Evolutionary conservation across 2,888 invertebrate genomes (phyloP), one percentile per base, ranked within the genome.

Genomic region (Cosmorhoe ocellata): DNA sequence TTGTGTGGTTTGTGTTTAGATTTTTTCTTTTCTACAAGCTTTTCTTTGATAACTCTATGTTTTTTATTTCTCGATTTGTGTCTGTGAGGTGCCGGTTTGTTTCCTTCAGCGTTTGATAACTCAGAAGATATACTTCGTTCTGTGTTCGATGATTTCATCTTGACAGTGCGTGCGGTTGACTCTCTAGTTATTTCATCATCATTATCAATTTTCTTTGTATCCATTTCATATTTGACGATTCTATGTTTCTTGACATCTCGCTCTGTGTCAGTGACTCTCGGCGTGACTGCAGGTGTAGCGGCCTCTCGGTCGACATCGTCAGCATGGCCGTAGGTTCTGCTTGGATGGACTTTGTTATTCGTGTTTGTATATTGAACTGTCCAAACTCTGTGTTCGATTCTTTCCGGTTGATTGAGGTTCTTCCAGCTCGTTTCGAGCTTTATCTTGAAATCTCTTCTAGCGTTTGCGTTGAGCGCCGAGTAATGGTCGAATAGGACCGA

Each of bases 401-500:
- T 48, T 1, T 38, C 14, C 2, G 46, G 32, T 1, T 38, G 1
- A 4, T 39, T 52, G 1, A 53, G 41, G 31, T 63, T 44, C 14
- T 56, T 51, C 64, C 65, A 68, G 52, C 57, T 55, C 0, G 56
- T 44, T 45, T 65, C 63, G 1, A 72, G 30, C 43, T 51, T 67
- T 0, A 40, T 7, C 42, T 64, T 72, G 1, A 74, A 53, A 24
- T 69, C 65, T 43, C 36, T 51, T 27, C 67, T 67, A 1, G 65
- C 69, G 0, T 70, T 56, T 0, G 14, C 9, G 7, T 65, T 64
- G 0, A 81, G 55, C n/a, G 58, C 52, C 0, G 70, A 64, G 45
- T 71, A 78, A 47, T 76, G 71, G 52, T 82, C 71, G 37, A 76
- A 74, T 0, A 84, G 13, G 0, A 76, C 11, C n/a, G 50, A 53